Base-by-base conservation (phyloP, 2,888 invertebrate species). In the Drosophila mimetica region DNA sequence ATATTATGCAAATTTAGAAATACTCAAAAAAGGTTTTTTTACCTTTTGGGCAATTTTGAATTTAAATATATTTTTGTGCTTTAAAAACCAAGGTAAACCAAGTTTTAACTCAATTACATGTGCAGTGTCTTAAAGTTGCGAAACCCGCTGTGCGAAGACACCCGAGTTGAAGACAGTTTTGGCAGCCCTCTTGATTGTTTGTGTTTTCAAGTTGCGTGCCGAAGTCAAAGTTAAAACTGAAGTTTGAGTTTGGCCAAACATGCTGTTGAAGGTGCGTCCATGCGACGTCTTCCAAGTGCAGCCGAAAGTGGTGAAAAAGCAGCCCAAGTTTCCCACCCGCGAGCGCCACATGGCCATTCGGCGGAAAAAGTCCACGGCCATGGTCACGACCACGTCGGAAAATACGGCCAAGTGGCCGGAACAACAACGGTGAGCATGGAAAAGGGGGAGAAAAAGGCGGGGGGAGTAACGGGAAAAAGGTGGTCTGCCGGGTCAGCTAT, bases 311-410 rank as follows among this genome's bases (percentile, higher is more conserved):
- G 89, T 92, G 53, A 90, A 93, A 77, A 93, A 93, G 79, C 93
- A 93, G 42, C 94, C 95, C 58, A 94, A 94, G 83, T 95, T 95
- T 89, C 95, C 94, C 1, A 94, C 94, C 1, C 93, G 95, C 42
- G 95, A 95, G 86, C 93, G 95, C 75, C 94, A 95, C 89, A 93
- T 93, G 84, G 95, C 95, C 37, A 93, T 95, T 42, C 92, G 95
- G 55, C 93, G 95, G 75, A 93, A 93, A 73, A 93, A 92, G 74
- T 93, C 92, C 47, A 39, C 63, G 8, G 42, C 54, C 59, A 54
- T 30, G 44, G 37, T 63, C 53, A 54, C 53, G 48, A 53, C 42
- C 22, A 52, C 20, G 22, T 30, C 70, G 20, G 57, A 54, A 30
- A 30, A 30, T 4, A n/a, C 55, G 18, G 22, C 55, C 13, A 53